phyloP scores from a whole-genome alignment of 2,113 vertebrate species.

The Nipponia nippon region DNA sequence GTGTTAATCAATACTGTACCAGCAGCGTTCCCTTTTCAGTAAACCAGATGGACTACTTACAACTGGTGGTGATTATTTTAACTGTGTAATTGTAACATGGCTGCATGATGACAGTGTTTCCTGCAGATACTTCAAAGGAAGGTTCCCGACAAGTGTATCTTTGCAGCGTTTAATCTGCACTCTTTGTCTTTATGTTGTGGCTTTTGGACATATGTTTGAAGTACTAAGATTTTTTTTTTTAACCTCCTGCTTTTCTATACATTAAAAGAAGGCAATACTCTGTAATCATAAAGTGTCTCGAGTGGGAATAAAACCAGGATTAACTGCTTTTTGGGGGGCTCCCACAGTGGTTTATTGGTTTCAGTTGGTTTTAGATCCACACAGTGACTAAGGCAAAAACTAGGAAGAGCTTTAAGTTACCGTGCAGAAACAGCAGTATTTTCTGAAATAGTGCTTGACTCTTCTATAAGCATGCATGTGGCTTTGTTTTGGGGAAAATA shows the following conservation, averaged over 20 bases:
- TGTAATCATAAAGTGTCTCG: not conserved
- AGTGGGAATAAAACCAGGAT: not conserved
- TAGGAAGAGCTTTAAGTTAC: not conserved
- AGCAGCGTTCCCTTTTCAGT: conserved; percentile 39
- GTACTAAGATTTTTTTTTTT: not conserved
- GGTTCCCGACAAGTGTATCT: conserved; percentile 9
- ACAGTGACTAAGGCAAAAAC: not conserved
- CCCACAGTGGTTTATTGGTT: not conserved
- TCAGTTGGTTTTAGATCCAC: not conserved
- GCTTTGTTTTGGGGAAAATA: not conserved
- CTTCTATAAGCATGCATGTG: not conserved
- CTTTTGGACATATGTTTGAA: conserved; percentile 47
- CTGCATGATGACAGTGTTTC: conserved; percentile 56
- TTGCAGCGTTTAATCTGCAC: not conserved
- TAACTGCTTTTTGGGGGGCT: not conserved
- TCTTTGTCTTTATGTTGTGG: conserved; percentile 40
- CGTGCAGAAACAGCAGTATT: not conserved
- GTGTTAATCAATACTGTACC: conserved; percentile 25
- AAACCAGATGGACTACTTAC: conserved; percentile 50
- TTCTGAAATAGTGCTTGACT: not conserved
- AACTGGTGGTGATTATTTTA: conserved; percentile 48
- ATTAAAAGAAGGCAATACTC: not conserved
- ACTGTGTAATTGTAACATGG: conserved; percentile 64
- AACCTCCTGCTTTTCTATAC: not conserved
- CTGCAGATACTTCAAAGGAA: conserved; percentile 51